Percentiles rank a stretch among this genome's conserved stretches.
Evolutionary conservation across 2,113 vertebrate genomes (phyloP).

Genomic region (Myiagra hebetior): DNA sequence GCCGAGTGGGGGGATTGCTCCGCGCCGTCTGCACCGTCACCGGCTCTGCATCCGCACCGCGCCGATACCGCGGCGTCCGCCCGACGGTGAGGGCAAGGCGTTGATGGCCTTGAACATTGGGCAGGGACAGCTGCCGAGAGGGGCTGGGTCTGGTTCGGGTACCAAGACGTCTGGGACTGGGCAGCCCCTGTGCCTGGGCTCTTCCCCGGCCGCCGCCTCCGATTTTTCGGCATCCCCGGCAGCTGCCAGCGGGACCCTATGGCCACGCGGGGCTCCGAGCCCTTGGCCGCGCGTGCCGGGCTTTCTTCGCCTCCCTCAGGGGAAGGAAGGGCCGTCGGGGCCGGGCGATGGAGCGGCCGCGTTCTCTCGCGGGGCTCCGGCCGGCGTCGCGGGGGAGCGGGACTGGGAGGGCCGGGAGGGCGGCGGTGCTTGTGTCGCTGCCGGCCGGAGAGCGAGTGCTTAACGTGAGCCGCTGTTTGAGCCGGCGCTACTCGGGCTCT

Average conservation of each 20-base stretch:
- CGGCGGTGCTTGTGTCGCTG: neutral
- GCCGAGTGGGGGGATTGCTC: fast-evolving
- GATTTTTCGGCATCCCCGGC: fast-evolving
- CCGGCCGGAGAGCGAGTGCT: neutral
- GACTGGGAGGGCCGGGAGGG: neutral
- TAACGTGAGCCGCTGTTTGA: neutral
- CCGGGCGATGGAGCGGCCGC: neutral
- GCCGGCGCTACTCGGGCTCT: neutral
- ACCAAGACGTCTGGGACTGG: neutral
- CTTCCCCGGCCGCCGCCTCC: neutral
- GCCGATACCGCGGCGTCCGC: neutral
- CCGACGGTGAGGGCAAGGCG: neutral
- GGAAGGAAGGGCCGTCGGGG: neutral
- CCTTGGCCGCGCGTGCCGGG: neutral
- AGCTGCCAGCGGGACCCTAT: neutral
- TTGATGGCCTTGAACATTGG: fast-evolving
- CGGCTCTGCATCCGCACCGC: neutral
- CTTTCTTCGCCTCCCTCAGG: neutral
- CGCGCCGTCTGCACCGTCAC: fast-evolving
- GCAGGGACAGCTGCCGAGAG: neutral
- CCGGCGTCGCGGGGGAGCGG: neutral
- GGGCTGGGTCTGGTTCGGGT: fast-evolving
- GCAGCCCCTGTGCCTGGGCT: neutral
- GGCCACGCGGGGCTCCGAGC: neutral
- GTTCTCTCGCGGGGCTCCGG: neutral